These are phyloP conservation scores for Phalacrocorax pelagicus DNA, from an alignment of 2,113 vertebrate species.

Conservation along the genomic window DNA sequence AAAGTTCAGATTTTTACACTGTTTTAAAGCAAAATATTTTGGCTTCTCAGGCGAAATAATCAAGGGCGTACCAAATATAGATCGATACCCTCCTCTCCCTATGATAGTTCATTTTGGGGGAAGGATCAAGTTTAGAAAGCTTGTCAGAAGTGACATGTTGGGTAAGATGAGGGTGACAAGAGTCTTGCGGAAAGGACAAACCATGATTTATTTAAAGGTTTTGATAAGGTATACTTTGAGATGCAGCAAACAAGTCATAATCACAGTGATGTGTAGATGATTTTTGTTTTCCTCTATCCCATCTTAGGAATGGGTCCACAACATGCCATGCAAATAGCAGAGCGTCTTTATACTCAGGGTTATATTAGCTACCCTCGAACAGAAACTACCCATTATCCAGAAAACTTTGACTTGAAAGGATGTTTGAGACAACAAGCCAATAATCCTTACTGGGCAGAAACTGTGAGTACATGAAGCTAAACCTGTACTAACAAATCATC, in stretches of 20 bases:
- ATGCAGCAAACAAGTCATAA: background rate
- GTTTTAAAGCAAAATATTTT: background rate
- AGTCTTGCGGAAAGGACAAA: background rate
- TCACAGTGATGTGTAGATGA: background rate
- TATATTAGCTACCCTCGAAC: slow-evolving; percentile 99
- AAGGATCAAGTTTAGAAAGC: background rate
- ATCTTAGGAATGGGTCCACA: slow-evolving; percentile 91
- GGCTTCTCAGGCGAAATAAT: background rate
- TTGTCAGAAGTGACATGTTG: background rate
- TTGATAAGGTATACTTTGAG: background rate
- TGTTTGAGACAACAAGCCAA: slow-evolving; percentile 88
- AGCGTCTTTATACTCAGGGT: slow-evolving; percentile 94
- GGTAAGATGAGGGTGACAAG: background rate
- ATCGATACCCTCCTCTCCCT: background rate
- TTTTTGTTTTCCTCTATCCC: background rate
- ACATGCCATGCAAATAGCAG: slow-evolving; percentile 95
- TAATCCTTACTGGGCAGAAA: slow-evolving; percentile 88
- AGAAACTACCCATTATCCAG: slow-evolving; percentile 95
- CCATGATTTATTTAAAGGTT: background rate
- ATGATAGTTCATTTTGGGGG: background rate
- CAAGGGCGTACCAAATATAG: background rate
- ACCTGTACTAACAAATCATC: background rate
- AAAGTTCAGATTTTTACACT: background rate
- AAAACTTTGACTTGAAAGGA: slow-evolving; percentile 95
- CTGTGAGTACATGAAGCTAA: slow-evolving; percentile 73